Evolutionary conservation across 2,888 invertebrate species (phyloP), one percentile per base, ranked within the genome.

Genomic region (Brachyptera putata): DNA sequence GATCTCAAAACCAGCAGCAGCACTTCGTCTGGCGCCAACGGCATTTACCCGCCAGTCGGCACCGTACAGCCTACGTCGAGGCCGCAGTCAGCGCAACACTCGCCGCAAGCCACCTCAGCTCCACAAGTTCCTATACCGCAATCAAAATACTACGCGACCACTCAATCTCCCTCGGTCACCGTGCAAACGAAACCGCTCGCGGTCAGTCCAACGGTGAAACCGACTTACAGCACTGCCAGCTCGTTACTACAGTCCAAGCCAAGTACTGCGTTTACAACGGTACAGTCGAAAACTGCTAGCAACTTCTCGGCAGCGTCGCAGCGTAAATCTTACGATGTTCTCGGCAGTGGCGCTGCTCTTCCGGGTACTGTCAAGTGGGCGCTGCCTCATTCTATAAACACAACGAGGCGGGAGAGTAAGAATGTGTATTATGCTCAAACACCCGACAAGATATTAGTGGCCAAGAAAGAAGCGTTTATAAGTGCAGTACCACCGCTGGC

Each of bases 21-120:
- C 24, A 14, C 24, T 16, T 30, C 50, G 26, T 26, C 55, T n/a
- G 43, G 37, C 21, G 41, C 59, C 14, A 48, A 58, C 14, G 46
- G 58, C 22, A 61, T 61, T 9, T 58, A 63, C 66, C 79, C 79
- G 9, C 81, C 82, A 1, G 73, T 81, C 5, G 80, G 81, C 5
- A 79, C 81, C 0, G 79, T 82, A 1, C 82, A 82, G 65, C 79
- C 80, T 1, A 79, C 79, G 9, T 71, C 76, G 1, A 74, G 81
- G 46, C 1, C 39, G 14, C 22, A 34, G 3, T 53, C 57, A 34
- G 18, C 37, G 22, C 39, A 37, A n/a, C n/a, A 14, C 39, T n/a
- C 48, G 53, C 21, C 55, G 14, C 26, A 57, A 41, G n/a, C n/a
- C n/a, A n/a, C 48, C 41, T 13, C 58, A 50, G n/a, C 53, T 58